Evolutionary conservation across 1,140 invertebrate genomes (phyloP).

Genomic region (Maniola jurtina): DNA sequence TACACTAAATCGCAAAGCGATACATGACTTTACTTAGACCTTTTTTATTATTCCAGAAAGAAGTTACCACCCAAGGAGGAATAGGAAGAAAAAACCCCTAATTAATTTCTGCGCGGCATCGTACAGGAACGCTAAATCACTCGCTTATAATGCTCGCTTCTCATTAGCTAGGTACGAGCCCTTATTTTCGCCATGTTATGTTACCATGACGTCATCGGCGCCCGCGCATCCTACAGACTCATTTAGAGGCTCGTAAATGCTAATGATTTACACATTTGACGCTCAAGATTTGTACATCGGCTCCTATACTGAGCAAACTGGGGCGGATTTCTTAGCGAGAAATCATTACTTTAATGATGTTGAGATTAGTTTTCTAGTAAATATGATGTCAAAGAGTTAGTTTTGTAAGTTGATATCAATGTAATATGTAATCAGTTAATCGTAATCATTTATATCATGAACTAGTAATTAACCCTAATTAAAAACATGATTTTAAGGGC

Average conservation of each 20-base stretch:
- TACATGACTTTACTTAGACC: too few species aligned
- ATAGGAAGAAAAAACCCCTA: neutral
- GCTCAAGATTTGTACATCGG: neutral
- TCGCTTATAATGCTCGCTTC: too few species aligned
- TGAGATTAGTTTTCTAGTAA: neutral
- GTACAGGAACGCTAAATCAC: too few species aligned
- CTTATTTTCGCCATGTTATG: neutral
- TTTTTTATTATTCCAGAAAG: neutral
- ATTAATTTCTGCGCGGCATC: too few species aligned
- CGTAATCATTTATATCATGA: too few species aligned
- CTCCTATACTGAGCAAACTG: constrained; percentile 12
- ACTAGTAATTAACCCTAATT: too few species aligned
- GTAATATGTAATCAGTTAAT: too few species aligned
- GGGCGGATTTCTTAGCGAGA: constrained; percentile 14
- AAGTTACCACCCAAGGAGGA: neutral
- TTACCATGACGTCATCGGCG: constrained; percentile 17
- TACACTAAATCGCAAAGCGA: neutral
- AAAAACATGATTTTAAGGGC: too few species aligned
- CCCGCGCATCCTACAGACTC: constrained; percentile 19
- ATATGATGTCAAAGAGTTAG: constrained; percentile 5
- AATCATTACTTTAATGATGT: constrained; percentile 13
- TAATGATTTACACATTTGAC: constrained; percentile 14
- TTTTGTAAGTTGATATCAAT: neutral
- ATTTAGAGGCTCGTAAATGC: constrained; percentile 15
- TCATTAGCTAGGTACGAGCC: neutral